Evolutionary conservation across 2,113 vertebrate genomes (phyloP).

Genomic region (Dicerorhinus sumatrensis): DNA sequence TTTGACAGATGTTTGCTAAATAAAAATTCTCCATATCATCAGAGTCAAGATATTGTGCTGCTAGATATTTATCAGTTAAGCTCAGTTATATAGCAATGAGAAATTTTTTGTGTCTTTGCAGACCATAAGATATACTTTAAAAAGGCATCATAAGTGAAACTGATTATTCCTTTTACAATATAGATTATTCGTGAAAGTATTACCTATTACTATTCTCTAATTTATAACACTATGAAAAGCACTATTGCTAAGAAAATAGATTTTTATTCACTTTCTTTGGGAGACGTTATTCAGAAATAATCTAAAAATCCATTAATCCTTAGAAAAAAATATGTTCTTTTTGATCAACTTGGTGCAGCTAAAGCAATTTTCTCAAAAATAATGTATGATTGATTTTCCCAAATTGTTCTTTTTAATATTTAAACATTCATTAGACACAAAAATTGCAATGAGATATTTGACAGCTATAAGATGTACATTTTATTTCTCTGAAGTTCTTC

Average conservation of each 20-base stretch:
- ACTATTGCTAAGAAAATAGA: constrained; percentile 42
- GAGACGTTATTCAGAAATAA: constrained; percentile 56
- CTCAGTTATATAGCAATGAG: constrained; percentile 33
- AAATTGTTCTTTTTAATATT: constrained; percentile 72
- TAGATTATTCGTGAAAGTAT: not conserved
- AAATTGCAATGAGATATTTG: constrained; percentile 42
- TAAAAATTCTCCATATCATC: not conserved
- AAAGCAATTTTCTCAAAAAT: constrained; percentile 71
- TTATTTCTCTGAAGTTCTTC: constrained; percentile 3
- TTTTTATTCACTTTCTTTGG: constrained; percentile 50
- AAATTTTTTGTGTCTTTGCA: constrained; percentile 43
- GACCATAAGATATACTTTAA: constrained; percentile 35
- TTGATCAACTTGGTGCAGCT: constrained; percentile 24
- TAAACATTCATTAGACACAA: constrained; percentile 58
- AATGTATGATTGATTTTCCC: constrained; percentile 55
- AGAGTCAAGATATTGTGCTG: not conserved
- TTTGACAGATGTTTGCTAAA: constrained; percentile 7
- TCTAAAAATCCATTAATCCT: constrained; percentile 60
- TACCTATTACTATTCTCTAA: not conserved
- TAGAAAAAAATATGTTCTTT: constrained; percentile 25
- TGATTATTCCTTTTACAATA: constrained; percentile 32
- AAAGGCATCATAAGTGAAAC: constrained; percentile 10
- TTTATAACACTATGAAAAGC: constrained; percentile 30
- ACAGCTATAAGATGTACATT: not conserved
- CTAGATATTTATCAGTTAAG: constrained; percentile 27